Evolutionary conservation across 2,113 vertebrate species (phyloP).

Genomic region (Eira barbara): DNA sequence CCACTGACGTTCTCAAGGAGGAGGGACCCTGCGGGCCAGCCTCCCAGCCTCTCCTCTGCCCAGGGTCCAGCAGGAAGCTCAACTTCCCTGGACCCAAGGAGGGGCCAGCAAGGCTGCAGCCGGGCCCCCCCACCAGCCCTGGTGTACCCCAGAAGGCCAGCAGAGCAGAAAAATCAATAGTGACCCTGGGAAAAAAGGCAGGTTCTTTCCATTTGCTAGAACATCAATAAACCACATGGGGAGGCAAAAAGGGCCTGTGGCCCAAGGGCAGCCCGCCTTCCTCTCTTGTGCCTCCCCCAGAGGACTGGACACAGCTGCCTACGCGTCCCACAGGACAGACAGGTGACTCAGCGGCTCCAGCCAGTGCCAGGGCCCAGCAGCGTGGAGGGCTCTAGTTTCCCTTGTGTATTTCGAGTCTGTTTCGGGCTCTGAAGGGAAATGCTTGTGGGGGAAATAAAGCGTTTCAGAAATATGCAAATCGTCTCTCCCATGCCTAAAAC

Average conservation of each 20-base stretch:
- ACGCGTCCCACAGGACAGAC: background rate
- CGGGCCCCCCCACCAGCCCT: too few relatives aligned
- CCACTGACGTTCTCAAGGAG: background rate
- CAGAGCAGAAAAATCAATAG: background rate
- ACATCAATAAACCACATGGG: background rate
- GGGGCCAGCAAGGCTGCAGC: fast-evolving
- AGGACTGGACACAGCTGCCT: background rate
- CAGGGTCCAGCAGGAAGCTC: background rate
- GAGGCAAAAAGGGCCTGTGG: background rate
- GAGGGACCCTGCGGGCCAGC: background rate
- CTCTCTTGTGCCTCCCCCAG: background rate
- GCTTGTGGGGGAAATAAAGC: background rate
- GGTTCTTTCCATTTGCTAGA: background rate
- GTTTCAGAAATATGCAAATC: background rate
- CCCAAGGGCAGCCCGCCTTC: background rate
- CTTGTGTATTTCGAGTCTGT: background rate
- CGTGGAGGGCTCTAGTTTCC: background rate
- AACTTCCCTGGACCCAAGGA: background rate
- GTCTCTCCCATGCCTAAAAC: background rate
- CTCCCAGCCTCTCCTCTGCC: background rate
- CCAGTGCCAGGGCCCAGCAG: too few relatives aligned
- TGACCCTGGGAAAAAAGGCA: conserved; percentile 46
- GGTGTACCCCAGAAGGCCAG: background rate
- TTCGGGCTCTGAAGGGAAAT: background rate
- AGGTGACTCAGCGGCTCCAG: fast-evolving